Evolutionary conservation across 2,797 vertebrate species (phyloP), one percentile per base, ranked within the genome.

Genomic region (Oreochromis grahami): DNA sequence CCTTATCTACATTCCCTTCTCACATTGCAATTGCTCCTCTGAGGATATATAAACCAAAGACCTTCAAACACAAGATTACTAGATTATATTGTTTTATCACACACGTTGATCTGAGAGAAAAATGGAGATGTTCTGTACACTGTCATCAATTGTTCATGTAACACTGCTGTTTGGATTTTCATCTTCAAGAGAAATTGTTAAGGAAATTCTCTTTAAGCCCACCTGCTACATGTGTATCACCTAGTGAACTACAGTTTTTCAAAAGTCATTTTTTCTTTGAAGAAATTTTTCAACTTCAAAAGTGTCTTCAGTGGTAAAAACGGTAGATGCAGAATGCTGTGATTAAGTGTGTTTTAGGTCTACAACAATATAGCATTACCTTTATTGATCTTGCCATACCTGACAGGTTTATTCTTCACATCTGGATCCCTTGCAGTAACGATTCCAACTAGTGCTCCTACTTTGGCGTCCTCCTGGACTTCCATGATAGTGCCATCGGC

Each of bases 381-480:
- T 48, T 45, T 48, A 32, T 36, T 36, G 68, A 3, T 38, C 5
- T 52, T 76, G 4, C 21, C 80, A 2, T 97, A 99, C 98, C 98
- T 98, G 90, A 99, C 94, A 6, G 97, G 97, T 84, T 96, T 97
- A 80, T 97, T 98, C 3, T 97, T 97, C 76, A 96, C 95, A 87
- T 99, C 98, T 0, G 98, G 98, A 94, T 99, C 98, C 82, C 95
- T 96, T 34, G 98, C 98, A 0, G 97, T 97, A 92, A 99, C 96
- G 13, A 96, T 88, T 10, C 98, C 98, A 88, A 99, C 97, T n/a
- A 98, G 82, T 2, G 97, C 97, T 72, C 98, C 98, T 10, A 98
- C 90, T 8, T 96, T 96, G 2, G 97, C 97, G 0, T 99, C 98
- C 91, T 99, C 98, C 92, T 98, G 97, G 83, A 99, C 98, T 90